Evolutionary conservation across 2,797 vertebrate genomes (phyloP).

Genomic region (Synanceia verrucosa): DNA sequence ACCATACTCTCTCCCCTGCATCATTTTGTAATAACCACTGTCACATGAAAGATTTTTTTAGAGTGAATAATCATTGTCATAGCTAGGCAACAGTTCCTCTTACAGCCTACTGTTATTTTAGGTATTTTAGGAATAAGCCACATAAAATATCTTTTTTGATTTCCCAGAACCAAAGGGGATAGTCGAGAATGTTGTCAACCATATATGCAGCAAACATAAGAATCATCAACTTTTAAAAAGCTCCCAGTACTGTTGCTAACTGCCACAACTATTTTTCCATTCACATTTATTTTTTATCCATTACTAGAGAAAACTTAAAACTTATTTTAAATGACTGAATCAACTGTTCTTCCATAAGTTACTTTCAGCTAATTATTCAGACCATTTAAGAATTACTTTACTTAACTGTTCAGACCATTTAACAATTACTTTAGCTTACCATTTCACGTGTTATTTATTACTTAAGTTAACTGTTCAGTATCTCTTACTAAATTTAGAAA

Average conservation of each 20-base stretch:
- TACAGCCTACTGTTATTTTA: background rate
- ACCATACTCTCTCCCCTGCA: background rate
- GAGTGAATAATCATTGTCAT: background rate
- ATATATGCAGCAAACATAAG: background rate
- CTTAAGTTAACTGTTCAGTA: too few relatives aligned
- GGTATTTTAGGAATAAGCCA: background rate
- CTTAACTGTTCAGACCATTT: background rate
- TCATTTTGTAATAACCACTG: slow-evolving; percentile 1
- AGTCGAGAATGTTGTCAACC: background rate
- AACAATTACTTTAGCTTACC: background rate
- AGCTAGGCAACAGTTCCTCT: background rate
- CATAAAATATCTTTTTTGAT: background rate
- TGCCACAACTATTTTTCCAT: background rate
- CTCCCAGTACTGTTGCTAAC: background rate
- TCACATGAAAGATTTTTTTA: background rate
- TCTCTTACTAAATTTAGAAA: too few relatives aligned
- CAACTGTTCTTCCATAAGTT: background rate
- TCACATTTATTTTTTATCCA: too few relatives aligned
- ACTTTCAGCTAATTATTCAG: background rate
- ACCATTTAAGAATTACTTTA: fast-evolving
- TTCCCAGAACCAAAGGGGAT: background rate
- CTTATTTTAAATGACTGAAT: too few relatives aligned
- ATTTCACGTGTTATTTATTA: too few relatives aligned
- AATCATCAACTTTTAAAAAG: background rate
- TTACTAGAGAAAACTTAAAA: too few relatives aligned